A percentile compares a stretch with the other conserved stretches of the same genome.
Conservation (phyloP, 2,797 vertebrate species). For the Lithobates pipiens region DNA sequence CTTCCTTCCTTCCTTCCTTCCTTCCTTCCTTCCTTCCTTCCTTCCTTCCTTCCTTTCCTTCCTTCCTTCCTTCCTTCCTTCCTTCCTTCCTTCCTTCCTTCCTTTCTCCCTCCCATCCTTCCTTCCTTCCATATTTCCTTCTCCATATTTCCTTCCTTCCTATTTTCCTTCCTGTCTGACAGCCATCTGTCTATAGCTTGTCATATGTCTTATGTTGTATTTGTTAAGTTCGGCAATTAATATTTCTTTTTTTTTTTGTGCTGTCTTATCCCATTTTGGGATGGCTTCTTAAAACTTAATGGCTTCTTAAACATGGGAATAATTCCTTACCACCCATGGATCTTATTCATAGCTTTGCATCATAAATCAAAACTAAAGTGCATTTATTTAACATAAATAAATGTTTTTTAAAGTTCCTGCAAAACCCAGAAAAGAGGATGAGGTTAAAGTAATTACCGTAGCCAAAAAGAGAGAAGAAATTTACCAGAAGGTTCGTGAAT, state of each 20-base stretch:
- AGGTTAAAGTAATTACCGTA: conserved; percentile 75
- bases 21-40: neutral
- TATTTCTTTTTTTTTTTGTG: neutral
- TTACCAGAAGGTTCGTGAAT: conserved; percentile 61
- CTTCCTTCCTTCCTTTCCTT: neutral
- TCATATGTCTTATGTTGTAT: neutral
- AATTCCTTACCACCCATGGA: conserved; percentile 22
- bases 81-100: neutral
- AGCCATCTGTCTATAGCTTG: no score
- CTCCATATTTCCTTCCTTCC: no score
- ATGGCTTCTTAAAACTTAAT: neutral
- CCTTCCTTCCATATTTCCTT: neutral
- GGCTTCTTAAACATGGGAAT: neutral
- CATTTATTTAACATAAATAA: conserved; percentile 57
- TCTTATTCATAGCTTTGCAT: conserved; percentile 15
- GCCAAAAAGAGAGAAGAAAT: conserved; percentile 73
- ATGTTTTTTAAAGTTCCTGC: conserved; percentile 82
- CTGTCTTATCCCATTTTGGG: neutral
- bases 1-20: neutral
- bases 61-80: neutral
- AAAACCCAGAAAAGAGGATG: conserved; percentile 78
- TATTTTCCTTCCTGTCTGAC: no score
- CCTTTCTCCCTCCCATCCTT: no score
- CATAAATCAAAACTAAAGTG: neutral
- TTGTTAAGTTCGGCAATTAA: neutral